Conservation (phyloP, 2,113 vertebrate genomes). For the Irena cyanogastra region DNA sequence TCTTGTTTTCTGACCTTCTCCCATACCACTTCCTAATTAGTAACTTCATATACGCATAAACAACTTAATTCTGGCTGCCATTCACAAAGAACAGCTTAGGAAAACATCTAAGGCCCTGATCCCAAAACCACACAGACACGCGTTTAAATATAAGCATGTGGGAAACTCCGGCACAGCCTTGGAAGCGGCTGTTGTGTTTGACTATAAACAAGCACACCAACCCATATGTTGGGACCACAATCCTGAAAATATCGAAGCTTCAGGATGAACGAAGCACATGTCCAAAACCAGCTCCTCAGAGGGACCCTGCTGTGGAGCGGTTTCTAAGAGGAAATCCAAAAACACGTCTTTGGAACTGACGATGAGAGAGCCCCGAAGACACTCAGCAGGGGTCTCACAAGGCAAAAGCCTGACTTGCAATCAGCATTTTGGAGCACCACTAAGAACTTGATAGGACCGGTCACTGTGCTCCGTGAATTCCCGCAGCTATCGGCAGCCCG, state of each 20-base stretch:
- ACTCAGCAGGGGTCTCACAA: neutral
- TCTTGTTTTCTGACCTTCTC: neutral
- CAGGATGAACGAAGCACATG: neutral
- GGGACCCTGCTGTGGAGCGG: neutral
- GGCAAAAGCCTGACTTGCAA: neutral
- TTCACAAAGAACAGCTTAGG: neutral
- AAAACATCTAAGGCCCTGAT: neutral
- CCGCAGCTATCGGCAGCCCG: neutral
- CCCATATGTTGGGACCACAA: neutral
- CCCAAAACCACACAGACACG: neutral
- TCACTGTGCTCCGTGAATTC: no score
- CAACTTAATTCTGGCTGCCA: neutral
- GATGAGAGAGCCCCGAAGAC: no score
- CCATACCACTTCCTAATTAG: neutral
- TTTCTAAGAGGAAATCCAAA: neutral
- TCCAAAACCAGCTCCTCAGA: neutral
- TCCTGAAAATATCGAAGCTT: neutral
- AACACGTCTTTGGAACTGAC: no score
- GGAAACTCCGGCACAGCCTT: neutral
- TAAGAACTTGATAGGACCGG: neutral
- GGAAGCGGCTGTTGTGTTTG: neutral
- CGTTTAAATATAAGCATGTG: neutral
- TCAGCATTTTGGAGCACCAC: neutral
- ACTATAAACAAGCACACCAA: neutral
- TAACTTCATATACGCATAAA: neutral